These are phyloP conservation scores for Drosophila eugracilis DNA, from an alignment of 1,140 invertebrate species.

Conservation along the genomic window DNA sequence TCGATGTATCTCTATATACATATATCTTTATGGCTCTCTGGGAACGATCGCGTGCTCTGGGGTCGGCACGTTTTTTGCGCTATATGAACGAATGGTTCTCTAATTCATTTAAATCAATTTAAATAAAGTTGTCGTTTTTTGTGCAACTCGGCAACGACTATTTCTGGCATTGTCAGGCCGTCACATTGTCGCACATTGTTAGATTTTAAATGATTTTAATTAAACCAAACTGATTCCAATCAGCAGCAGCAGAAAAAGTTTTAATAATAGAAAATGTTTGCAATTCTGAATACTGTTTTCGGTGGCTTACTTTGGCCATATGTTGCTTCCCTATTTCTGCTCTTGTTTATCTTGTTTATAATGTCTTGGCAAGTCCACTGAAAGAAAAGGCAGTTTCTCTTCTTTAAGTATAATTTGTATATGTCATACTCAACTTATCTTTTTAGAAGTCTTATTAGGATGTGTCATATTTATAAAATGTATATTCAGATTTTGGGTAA, in stretches of 20 bases:
- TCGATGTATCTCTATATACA: not conserved
- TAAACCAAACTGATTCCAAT: conserved; percentile 51
- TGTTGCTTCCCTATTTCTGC: conserved; percentile 9
- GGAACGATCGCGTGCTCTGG: conserved; percentile 57
- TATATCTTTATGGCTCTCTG: not conserved
- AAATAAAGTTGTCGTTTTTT: conserved; percentile 51
- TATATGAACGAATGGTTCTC: conserved; percentile 32
- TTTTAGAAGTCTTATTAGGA: too few species aligned
- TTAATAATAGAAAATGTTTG: conserved; percentile 15
- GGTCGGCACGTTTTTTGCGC: conserved; percentile 58
- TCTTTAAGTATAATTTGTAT: not conserved
- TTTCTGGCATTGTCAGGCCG: conserved; percentile 57
- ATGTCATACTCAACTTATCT: too few species aligned
- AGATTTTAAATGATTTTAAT: conserved; percentile 67
- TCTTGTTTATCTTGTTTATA: not conserved
- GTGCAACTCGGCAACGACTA: conserved; percentile 41
- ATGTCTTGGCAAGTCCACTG: not conserved
- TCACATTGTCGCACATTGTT: conserved; percentile 50
- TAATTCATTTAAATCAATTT: conserved; percentile 80
- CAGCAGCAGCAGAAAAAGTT: conserved; percentile 13
- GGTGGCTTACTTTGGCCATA: conserved; percentile 10
- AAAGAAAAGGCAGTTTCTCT: too few species aligned
- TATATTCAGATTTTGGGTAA: too few species aligned
- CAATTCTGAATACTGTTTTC: conserved; percentile 9
- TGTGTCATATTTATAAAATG: too few species aligned